Evolutionary conservation across 35 echinoderm and acorn worm species (phyloP).

Genomic region (Nesometra sesokonis): DNA sequence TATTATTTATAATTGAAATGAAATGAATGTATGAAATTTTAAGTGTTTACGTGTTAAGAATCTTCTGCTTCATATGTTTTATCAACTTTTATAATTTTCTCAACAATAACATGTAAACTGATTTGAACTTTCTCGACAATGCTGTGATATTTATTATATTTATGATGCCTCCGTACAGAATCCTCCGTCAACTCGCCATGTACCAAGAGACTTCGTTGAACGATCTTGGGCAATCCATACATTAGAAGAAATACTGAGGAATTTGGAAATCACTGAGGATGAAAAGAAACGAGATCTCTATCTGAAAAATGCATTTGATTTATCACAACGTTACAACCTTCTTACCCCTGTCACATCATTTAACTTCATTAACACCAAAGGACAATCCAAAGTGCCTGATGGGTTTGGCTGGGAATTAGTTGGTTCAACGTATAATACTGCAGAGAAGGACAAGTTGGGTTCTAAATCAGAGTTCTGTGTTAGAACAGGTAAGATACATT

Average conservation of each 20-base stretch:
- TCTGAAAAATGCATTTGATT: constrained; percentile 55
- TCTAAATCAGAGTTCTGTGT: background rate
- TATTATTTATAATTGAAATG: too few relatives aligned
- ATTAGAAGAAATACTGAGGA: constrained; percentile 54
- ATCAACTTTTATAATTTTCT: too few relatives aligned
- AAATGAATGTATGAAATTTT: too few relatives aligned
- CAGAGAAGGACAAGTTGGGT: background rate
- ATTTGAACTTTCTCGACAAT: too few relatives aligned
- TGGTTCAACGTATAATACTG: background rate
- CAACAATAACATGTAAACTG: too few relatives aligned
- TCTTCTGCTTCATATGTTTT: too few relatives aligned
- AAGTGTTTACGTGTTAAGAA: too few relatives aligned
- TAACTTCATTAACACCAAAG: background rate
- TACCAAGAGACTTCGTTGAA: constrained; percentile 57
- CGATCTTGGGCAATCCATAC: constrained; percentile 85
- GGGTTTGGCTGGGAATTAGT: background rate
- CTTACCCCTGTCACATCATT: constrained; percentile 74
- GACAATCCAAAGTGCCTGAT: background rate
- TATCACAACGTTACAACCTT: constrained; percentile 74
- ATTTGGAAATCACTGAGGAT: constrained; percentile 49
- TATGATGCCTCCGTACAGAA: background rate
- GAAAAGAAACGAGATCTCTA: constrained; percentile 33
- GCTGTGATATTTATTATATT: too few relatives aligned
- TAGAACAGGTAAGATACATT: background rate
- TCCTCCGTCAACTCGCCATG: background rate